These are phyloP conservation scores for Euura lappo DNA, from an alignment of 1,140 invertebrate genomes.

Conservation along the genomic window DNA sequence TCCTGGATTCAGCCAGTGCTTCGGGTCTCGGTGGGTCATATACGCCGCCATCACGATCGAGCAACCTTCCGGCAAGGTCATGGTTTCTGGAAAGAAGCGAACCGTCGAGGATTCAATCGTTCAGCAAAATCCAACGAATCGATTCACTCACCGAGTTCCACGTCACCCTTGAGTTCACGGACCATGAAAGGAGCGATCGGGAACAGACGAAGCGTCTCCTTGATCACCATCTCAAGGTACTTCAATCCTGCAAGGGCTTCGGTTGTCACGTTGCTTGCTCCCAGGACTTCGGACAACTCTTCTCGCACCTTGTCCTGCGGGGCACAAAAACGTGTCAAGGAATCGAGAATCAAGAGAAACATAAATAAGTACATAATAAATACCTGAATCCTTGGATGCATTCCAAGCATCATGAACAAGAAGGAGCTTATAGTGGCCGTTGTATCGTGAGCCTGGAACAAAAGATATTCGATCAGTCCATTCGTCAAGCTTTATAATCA, in stretches of 20 bases:
- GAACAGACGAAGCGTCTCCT: constrained; percentile 65
- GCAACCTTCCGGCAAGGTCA: constrained; percentile 30
- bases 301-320: constrained; percentile 54
- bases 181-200: constrained; percentile 68
- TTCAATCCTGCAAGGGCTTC: constrained; percentile 64
- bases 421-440: constrained; percentile 56
- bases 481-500: not conserved
- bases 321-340: not conserved
- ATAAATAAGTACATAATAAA: not conserved
- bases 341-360: not conserved
- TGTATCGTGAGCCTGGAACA: constrained; percentile 77
- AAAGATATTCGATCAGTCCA: not conserved
- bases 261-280: constrained; percentile 54
- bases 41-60: constrained; percentile 25
- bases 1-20: constrained; percentile 69
- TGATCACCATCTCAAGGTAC: constrained; percentile 68
- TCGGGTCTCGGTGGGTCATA: constrained; percentile 62
- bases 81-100: constrained; percentile 20
- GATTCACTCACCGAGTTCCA: constrained; percentile 37
- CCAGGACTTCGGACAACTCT: constrained; percentile 61
- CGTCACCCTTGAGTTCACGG: constrained; percentile 55
- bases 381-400: constrained; percentile 66
- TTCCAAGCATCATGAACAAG: constrained; percentile 60
- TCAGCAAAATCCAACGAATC: no score
- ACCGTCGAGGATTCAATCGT: not conserved